Evolutionary conservation across 2,113 vertebrate genomes (phyloP), one percentile per base, ranked within the genome.

Genomic region (Saguinus imperator): DNA sequence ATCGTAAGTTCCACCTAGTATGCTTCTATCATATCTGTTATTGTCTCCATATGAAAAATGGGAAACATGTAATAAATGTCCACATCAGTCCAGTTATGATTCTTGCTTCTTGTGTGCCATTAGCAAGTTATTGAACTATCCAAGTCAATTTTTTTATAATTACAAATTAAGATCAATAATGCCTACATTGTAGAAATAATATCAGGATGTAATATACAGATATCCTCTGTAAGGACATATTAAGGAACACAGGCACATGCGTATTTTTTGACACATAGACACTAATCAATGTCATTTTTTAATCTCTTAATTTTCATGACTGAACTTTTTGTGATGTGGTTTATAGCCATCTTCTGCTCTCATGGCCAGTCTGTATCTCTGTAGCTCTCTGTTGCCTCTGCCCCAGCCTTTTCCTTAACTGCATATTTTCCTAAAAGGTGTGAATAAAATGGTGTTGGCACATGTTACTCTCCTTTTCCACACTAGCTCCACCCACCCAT

Each of bases 61-160:
- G 29, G 12, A 29, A 93, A 8, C 4, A 58, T 45, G 45, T 25
- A 75, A 29, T 32, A 61, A 32, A 79, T 82, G 6, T 12, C 57
- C 40, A 61, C 13, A 57, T 48, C 32, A 58, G 5, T 66, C 17
- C 13, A 58, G 11, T 13, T 76, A 16, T 58, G 10, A 2, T 73
- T 92, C 50, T 88, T 88, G n/a, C 20, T 45, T 37, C 40, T 45
- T 68, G 14, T 91, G 29, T 61, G n/a, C 61, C 8, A 37, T 45
- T 93, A 87, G 23, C n/a, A 73, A 75, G 35, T 55, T 95, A 73
- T 43, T 66, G 48, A 83, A 43, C 14, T 89, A 55, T 61, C 23
- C 6, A 72, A 81, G 35, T 37, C 45, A 55, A 23, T 10, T 14
- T 66, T 76, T 57, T 96, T 87, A 4, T 80, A n/a, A 35, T 52